Evolutionary conservation across 2,888 invertebrate genomes (phyloP).

Genomic region (Folsomia manolachei): DNA sequence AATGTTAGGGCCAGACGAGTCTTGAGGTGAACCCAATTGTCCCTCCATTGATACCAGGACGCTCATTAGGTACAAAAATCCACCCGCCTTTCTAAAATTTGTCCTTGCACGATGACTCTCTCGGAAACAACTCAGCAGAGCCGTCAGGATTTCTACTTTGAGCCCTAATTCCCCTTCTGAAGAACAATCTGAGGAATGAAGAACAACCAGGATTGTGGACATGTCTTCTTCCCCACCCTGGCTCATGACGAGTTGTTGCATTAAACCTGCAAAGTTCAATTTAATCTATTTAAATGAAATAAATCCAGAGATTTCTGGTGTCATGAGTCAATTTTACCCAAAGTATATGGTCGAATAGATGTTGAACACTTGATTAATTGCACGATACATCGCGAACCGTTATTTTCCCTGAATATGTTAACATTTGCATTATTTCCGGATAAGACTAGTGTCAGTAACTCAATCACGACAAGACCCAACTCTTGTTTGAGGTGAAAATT

Average conservation of each 20-base stretch:
- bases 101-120: slow-evolving; percentile 96
- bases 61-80: slow-evolving; percentile 95
- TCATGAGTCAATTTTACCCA: slow-evolving; percentile 62
- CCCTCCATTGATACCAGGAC: slow-evolving; percentile 90
- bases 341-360: slow-evolving; percentile 71
- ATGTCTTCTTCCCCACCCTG: slow-evolving; percentile 95
- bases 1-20: slow-evolving; percentile 15
- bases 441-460: slow-evolving; percentile 78
- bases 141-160: slow-evolving; percentile 86
- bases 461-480: slow-evolving; percentile 80
- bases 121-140: slow-evolving; percentile 79
- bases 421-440: slow-evolving; percentile 84
- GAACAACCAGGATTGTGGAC: slow-evolving; percentile 83
- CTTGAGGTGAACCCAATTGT: slow-evolving; percentile 59
- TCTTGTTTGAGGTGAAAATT: slow-evolving; percentile 65
- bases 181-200: slow-evolving; percentile 79
- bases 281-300: too few relatives aligned
- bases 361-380: slow-evolving; percentile 79
- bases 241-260: slow-evolving; percentile 82
- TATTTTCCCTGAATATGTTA: slow-evolving; percentile 87
- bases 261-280: slow-evolving; percentile 66
- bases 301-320: slow-evolving; percentile 11
- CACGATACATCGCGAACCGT: slow-evolving; percentile 88
- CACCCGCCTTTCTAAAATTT: slow-evolving; percentile 95
- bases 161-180: slow-evolving; percentile 70